Evolutionary conservation across 1,140 invertebrate species (phyloP).

Genomic region (Hylaeus volcanicus): DNA sequence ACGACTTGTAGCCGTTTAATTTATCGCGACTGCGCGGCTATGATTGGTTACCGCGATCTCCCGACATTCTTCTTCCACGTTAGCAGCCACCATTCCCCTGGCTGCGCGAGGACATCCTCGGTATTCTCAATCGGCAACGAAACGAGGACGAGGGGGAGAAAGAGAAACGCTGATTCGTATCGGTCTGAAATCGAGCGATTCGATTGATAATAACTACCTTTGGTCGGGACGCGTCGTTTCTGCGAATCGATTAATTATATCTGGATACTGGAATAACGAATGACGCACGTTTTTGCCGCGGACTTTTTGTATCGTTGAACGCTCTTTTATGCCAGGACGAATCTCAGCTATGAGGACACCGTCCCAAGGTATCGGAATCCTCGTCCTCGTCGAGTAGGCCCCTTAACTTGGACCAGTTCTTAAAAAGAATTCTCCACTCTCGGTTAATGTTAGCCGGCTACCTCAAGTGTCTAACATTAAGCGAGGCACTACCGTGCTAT

Average conservation of each 20-base stretch:
- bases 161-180: constrained; percentile 9
- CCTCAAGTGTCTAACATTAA: no score
- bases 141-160: background rate
- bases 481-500: no score
- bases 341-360: no score
- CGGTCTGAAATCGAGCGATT: constrained; percentile 11
- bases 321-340: no score
- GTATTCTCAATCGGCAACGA: constrained; percentile 25
- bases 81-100: background rate
- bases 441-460: no score
- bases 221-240: background rate
- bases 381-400: no score
- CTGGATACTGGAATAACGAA: background rate
- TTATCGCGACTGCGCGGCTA: constrained; percentile 28
- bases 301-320: no score
- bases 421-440: no score
- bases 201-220: constrained; percentile 10
- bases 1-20: constrained; percentile 48
- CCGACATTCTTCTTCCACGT: background rate
- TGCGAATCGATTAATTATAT: constrained; percentile 9
- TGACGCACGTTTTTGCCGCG: background rate
- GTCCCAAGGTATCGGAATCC: no score
- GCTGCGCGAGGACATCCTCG: constrained; percentile 29
- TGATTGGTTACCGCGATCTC: constrained; percentile 46
- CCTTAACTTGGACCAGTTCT: no score